Evolutionary conservation across 1,140 invertebrate genomes (phyloP), one percentile per base, ranked within the genome.

Genomic region (Lordiphosa clarofinis): DNA sequence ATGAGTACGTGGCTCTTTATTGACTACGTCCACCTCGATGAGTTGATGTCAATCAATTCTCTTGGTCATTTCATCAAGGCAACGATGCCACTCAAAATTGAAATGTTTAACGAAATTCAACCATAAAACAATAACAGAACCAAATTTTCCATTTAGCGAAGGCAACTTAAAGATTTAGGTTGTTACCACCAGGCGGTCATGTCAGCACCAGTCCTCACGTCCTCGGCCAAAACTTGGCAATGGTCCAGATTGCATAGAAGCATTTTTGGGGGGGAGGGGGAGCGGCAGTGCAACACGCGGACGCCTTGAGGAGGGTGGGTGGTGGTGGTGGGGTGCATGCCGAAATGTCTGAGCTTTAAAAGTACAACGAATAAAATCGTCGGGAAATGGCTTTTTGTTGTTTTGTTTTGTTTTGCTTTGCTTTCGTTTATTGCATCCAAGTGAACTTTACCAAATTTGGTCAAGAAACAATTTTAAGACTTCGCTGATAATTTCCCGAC

Each of bases 381-480:
- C 39, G 33, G 31, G 44, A 78, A 79, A 78, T 73, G 74, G 53
- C 52, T 65, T 74, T 79, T 63, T 63, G 57, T 81, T 79, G 62
- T 81, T 24, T 24, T 81, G 66, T 75, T 78, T 67, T 55, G 67
- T 75, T 78, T 67, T 55, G 67, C n/a, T 50, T 55, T 44, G 61
- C 36, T 42, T 31, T 31, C 56, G 56, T 74, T 75, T 62, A 82
- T 81, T 81, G 75, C 75, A 74, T 70, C 70, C 62, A 78, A 56
- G 59, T 71, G 55, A 73, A 71, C 75, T 63, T 61, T 40, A 43
- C 71, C 67, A 82, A 75, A 82, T 81, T 82, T 82, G 76, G 76
- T 56, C 76, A 81, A 65, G 49, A 61, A 61, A 53, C 39, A 37
- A 1, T 48, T 31, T 33, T 33, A 4, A 24, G 12, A 28, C 21